A percentile compares a stretch with the other conserved stretches of the same genome.
Conservation (phyloP, 1,140 invertebrate genomes). For the Ceratina calcarata region DNA sequence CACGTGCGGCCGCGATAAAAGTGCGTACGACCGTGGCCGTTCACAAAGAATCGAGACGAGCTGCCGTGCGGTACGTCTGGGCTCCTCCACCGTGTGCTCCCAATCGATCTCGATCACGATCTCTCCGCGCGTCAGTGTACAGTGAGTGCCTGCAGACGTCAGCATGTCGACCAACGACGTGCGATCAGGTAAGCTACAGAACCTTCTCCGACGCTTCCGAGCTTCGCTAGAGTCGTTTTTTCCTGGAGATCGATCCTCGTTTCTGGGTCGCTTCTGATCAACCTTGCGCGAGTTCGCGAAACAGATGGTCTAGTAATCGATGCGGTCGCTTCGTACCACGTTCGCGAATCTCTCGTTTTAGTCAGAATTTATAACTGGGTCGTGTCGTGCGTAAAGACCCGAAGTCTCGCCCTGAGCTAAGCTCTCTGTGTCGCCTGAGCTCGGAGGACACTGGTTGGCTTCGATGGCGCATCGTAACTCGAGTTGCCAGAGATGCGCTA, state of each 20-base stretch:
- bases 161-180: conserved; percentile 42
- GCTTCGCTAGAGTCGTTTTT: background rate
- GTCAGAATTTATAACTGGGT: no score
- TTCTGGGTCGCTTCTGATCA: no score
- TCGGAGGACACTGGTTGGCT: background rate
- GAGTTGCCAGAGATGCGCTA: no score
- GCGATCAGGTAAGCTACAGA: conserved; percentile 38
- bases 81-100: background rate
- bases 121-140: background rate
- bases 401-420: no score
- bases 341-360: no score
- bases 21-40: conserved; percentile 38
- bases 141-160: background rate
- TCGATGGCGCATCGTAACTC: background rate
- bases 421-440: no score
- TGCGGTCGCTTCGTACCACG: no score
- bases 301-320: no score
- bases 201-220: background rate
- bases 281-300: no score
- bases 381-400: no score
- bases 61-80: background rate
- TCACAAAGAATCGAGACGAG: conserved; percentile 44
- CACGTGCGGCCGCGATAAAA: conserved; percentile 51
- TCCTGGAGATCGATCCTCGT: no score
- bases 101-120: background rate